Conservation (phyloP, 2,888 invertebrate genomes). For the Polymixis flavicincta region DNA sequence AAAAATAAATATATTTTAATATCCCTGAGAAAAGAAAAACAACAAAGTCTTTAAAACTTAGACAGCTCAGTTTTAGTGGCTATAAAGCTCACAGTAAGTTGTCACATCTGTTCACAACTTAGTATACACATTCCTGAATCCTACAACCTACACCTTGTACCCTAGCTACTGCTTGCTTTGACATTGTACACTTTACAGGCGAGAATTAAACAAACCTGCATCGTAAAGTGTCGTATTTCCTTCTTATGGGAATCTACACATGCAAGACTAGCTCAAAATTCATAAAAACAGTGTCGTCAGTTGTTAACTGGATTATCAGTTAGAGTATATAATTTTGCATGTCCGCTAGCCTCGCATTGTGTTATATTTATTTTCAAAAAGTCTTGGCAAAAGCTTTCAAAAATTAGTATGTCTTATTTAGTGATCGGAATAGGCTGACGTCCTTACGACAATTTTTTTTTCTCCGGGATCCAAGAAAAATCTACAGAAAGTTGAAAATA, state of each 20-base stretch:
- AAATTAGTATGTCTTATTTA: no score
- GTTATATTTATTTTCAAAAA: not conserved
- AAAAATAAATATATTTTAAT: no score
- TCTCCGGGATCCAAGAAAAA: no score
- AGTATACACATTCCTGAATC: constrained; percentile 12
- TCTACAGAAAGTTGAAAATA: no score
- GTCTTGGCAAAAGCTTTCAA: not conserved
- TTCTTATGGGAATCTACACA: not conserved
- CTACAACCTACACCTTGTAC: no score
- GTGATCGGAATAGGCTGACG: no score
- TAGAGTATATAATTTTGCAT: not conserved
- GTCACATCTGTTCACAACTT: constrained; percentile 22
- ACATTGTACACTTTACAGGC: constrained; percentile 7
- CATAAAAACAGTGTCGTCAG: not conserved
- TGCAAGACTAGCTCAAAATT: constrained; percentile 1
- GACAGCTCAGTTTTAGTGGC: not conserved
- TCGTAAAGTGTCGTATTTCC: constrained; percentile 23
- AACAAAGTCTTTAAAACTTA: not conserved
- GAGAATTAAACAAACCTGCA: constrained; percentile 16
- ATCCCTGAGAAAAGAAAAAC: no score
- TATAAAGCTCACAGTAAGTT: not conserved
- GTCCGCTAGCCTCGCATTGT: not conserved
- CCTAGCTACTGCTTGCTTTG: constrained; percentile 31
- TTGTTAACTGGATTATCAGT: constrained; percentile 6
- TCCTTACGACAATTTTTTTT: no score